Evolutionary conservation across 1,140 invertebrate species (phyloP).

Genomic region (Caenorhabditis tropicalis): DNA sequence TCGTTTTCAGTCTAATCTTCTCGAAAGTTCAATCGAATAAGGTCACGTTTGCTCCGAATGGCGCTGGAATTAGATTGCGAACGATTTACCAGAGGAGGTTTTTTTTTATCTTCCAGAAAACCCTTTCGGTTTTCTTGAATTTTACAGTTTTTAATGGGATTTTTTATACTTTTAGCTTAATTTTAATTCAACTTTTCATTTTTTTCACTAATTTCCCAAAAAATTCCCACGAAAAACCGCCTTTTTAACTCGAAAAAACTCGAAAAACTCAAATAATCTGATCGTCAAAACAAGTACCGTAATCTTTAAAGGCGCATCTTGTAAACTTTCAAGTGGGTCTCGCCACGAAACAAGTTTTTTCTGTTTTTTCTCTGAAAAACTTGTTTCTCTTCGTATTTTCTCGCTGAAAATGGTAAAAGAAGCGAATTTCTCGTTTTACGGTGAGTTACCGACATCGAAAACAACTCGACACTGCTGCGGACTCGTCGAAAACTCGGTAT

Average conservation of each 20-base stretch:
- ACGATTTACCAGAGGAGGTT: too few relatives aligned
- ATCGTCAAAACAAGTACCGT: not conserved
- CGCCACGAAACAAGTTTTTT: not conserved
- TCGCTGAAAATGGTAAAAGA: not conserved
- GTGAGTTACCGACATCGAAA: not conserved
- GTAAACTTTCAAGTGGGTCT: not conserved
- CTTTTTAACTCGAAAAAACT: not conserved
- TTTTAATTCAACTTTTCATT: too few relatives aligned
- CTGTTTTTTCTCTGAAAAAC: not conserved
- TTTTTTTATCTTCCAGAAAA: too few relatives aligned
- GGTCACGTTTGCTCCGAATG: too few relatives aligned
- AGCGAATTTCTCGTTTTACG: not conserved
- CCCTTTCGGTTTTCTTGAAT: too few relatives aligned
- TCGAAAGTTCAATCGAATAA: too few relatives aligned
- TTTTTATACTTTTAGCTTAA: too few relatives aligned
- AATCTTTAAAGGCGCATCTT: not conserved
- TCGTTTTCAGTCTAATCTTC: too few relatives aligned
- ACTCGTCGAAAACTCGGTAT: not conserved
- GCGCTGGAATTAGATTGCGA: too few relatives aligned
- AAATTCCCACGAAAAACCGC: too few relatives aligned
- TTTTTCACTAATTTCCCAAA: too few relatives aligned
- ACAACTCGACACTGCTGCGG: slow-evolving; percentile 4
- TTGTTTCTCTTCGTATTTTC: not conserved
- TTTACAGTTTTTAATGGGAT: too few relatives aligned
- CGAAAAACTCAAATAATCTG: not conserved